A percentile compares a stretch with the other conserved stretches of the same genome.
Evolutionary conservation across 2,113 vertebrate species (phyloP).

Genomic region (Gnathonemus echidnorhynchus): DNA sequence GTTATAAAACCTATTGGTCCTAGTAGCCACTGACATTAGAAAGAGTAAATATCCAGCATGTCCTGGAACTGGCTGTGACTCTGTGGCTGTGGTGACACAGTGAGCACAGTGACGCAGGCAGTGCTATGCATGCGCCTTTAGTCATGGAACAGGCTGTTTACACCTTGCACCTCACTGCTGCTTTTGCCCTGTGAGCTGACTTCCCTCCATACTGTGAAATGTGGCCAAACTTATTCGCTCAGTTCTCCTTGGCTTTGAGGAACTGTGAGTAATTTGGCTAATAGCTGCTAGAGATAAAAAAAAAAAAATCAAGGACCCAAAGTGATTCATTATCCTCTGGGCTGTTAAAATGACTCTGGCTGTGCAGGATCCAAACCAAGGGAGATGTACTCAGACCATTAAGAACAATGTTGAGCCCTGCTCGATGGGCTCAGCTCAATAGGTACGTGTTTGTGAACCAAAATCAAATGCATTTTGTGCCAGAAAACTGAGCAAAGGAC

Average conservation of each 20-base stretch:
- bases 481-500: neutral
- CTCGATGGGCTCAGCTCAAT: neutral
- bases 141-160: neutral
- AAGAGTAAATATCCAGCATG: neutral
- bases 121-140: no score
- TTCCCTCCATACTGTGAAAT: neutral
- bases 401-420: neutral
- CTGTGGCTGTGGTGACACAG: neutral
- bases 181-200: neutral
- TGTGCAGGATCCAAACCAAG: neutral
- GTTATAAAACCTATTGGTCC: neutral
- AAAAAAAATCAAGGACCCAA: neutral
- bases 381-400: neutral
- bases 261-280: neutral
- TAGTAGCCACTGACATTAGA: neutral
- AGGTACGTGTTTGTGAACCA: neutral
- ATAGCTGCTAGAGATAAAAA: neutral
- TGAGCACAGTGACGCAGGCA: neutral
- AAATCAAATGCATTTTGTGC: neutral
- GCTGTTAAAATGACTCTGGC: neutral
- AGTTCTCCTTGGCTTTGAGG: neutral
- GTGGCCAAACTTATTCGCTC: neutral
- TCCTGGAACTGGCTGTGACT: neutral
- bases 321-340: neutral
- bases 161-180: neutral